phyloP scores from a whole-genome alignment of 2,888 invertebrate species.

The Drosophila monieri region DNA sequence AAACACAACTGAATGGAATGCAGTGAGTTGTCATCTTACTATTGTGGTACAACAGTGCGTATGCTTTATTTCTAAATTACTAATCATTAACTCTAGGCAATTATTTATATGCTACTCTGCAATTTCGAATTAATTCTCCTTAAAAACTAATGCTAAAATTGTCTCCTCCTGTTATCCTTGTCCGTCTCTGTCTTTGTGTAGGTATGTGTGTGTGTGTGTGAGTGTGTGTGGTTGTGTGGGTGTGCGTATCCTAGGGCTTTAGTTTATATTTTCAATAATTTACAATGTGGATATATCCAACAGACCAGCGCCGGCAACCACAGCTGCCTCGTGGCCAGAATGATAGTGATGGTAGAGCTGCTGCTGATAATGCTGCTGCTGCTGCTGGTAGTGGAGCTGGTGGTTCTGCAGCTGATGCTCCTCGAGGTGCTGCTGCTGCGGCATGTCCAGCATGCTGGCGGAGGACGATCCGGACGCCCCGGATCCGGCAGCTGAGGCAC shows the following conservation, averaged over 20 bases:
- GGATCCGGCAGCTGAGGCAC: slow-evolving; percentile 34
- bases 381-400: slow-evolving; percentile 60
- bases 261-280: slow-evolving; percentile 77
- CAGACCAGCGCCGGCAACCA: slow-evolving; percentile 72
- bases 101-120: slow-evolving; percentile 32
- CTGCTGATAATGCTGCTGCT: slow-evolving; percentile 59
- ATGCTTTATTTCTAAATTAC: slow-evolving; percentile 66
- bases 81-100: slow-evolving; percentile 55
- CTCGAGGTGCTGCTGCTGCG: slow-evolving; percentile 64
- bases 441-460: slow-evolving; percentile 78
- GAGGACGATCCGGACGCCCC: slow-evolving; percentile 32
- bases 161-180: slow-evolving; percentile 17
- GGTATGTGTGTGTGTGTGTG: slow-evolving; percentile 25
- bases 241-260: slow-evolving; percentile 39
- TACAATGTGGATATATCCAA: slow-evolving; percentile 84
- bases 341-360: slow-evolving; percentile 73
- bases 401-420: slow-evolving; percentile 63
- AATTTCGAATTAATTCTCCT: slow-evolving; percentile 54
- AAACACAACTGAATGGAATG: slow-evolving; percentile 41
- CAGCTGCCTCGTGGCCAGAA: slow-evolving; percentile 65
- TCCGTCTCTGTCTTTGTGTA: slow-evolving; percentile 33
- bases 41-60: slow-evolving; percentile 74
- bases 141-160: slow-evolving; percentile 77
- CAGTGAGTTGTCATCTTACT: slow-evolving; percentile 44
- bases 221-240: slow-evolving; percentile 31